phyloP scores from a whole-genome alignment of 2,113 vertebrate species.

The Hemiprocne comata region DNA sequence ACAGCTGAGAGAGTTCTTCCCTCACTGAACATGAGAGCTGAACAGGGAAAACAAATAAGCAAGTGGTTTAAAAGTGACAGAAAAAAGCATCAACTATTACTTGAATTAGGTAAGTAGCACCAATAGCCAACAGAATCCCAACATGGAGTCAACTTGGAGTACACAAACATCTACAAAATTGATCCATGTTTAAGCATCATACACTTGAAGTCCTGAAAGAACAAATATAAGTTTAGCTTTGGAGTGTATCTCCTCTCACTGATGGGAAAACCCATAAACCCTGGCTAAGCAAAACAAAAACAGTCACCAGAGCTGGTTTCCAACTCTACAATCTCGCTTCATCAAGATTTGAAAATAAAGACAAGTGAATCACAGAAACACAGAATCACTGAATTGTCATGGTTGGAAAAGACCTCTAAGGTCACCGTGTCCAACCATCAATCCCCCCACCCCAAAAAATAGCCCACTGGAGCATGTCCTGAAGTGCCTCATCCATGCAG shows the following conservation, averaged over 20 bases:
- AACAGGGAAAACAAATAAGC: conserved; percentile 22
- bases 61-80: not conserved
- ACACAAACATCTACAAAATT: conserved; percentile 51
- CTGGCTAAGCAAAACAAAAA: not conserved
- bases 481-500: too few species aligned
- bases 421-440: too few species aligned
- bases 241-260: not conserved
- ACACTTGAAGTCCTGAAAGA: conserved; percentile 56
- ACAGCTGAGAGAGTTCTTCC: not conserved
- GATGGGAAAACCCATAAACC: not conserved
- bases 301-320: not conserved
- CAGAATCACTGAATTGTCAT: too few species aligned
- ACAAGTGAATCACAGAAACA: not conserved
- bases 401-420: too few species aligned
- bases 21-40: not conserved
- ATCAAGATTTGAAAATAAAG: not conserved
- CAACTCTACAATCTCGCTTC: too few species aligned
- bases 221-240: conserved; percentile 22
- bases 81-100: conserved; percentile 20
- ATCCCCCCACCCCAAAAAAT: too few species aligned
- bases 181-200: conserved; percentile 25
- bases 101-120: not conserved
- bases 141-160: not conserved
- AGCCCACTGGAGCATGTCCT: too few species aligned
- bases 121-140: not conserved